Percentiles rank a stretch among this genome's conserved stretches.
phyloP scores from a whole-genome alignment of 2,888 invertebrate species.

The Hyposoter dolosus region DNA sequence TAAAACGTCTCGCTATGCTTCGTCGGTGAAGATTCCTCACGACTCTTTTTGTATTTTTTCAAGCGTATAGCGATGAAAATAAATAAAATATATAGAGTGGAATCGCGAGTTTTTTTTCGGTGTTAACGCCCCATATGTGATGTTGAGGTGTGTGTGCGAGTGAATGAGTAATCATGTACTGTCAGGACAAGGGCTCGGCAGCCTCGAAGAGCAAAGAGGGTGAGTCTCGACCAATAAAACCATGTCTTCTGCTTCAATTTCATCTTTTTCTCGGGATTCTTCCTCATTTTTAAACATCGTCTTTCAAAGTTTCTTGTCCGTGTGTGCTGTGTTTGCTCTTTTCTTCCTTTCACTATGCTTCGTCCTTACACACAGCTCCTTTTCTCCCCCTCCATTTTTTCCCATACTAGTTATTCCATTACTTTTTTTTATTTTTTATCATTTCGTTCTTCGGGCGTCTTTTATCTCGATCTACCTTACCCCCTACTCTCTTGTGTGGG shows the following conservation, averaged over 20 bases:
- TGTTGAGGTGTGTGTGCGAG: constrained; percentile 77
- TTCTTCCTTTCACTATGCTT: constrained; percentile 49
- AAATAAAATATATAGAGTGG: constrained; percentile 18
- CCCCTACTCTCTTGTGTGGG: constrained; percentile 33
- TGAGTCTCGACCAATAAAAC: constrained; percentile 72
- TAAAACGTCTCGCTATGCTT: constrained; percentile 14
- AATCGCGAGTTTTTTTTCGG: constrained; percentile 56
- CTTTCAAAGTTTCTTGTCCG: no score
- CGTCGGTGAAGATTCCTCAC: constrained; percentile 1
- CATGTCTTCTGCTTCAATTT: constrained; percentile 16
- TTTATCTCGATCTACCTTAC: constrained; percentile 33
- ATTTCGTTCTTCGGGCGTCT: constrained; percentile 19
- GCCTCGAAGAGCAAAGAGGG: constrained; percentile 83
- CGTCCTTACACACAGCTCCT: constrained; percentile 39
- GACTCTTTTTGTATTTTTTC: constrained; percentile 2
- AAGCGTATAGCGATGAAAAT: constrained; percentile 15
- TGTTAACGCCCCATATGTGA: constrained; percentile 80
- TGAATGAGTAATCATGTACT: constrained; percentile 84
- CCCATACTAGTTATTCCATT: background rate
- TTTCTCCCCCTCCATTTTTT: constrained; percentile 3
- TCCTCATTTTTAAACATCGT: no score
- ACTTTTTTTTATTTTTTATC: constrained; percentile 37
- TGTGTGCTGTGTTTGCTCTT: constrained; percentile 10
- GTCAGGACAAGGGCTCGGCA: constrained; percentile 83
- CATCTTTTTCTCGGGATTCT: constrained; percentile 1